Conservation (phyloP, 2,888 invertebrate species). For the Aethes cnicana region DNA sequence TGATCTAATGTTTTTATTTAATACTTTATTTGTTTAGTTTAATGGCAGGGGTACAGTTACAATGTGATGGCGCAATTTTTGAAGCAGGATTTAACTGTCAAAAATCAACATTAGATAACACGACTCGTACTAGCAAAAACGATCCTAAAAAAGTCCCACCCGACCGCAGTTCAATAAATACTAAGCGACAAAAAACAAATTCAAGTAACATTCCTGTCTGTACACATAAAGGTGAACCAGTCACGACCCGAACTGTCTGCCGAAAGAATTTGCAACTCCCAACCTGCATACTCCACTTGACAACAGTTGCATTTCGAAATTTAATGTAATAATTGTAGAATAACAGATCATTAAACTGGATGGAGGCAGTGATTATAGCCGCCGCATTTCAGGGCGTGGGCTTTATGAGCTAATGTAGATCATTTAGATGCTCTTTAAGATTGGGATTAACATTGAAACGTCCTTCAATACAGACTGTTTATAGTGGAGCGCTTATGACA, state of each 20-base stretch:
- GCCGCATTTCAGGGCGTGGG: slow-evolving; percentile 6
- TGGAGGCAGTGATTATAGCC: neutral
- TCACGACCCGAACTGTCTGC: slow-evolving; percentile 24
- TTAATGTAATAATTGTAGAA: slow-evolving; percentile 15
- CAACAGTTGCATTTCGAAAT: slow-evolving; percentile 13
- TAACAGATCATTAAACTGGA: slow-evolving; percentile 6
- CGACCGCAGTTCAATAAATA: neutral
- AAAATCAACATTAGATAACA: too few relatives aligned
- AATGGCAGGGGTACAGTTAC: too few relatives aligned
- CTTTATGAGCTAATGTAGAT: slow-evolving; percentile 11
- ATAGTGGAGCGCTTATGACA: neutral
- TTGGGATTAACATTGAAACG: slow-evolving; percentile 3
- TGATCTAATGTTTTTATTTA: too few relatives aligned
- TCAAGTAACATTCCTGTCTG: slow-evolving; percentile 27
- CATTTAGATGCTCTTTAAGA: slow-evolving; percentile 19
- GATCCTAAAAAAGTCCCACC: neutral
- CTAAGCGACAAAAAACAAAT: slow-evolving; percentile 24
- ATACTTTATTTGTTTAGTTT: too few relatives aligned
- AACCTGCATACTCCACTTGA: slow-evolving; percentile 4
- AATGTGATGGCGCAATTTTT: too few relatives aligned
- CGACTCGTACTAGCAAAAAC: slow-evolving; percentile 11
- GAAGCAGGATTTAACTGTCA: too few relatives aligned
- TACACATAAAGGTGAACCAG: slow-evolving; percentile 27
- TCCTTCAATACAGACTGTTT: slow-evolving; percentile 1
- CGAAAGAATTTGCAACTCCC: slow-evolving; percentile 22